phyloP scores from a whole-genome alignment of 53 echinoderm and acorn worm species.

The Hippasteria phrygiana region DNA sequence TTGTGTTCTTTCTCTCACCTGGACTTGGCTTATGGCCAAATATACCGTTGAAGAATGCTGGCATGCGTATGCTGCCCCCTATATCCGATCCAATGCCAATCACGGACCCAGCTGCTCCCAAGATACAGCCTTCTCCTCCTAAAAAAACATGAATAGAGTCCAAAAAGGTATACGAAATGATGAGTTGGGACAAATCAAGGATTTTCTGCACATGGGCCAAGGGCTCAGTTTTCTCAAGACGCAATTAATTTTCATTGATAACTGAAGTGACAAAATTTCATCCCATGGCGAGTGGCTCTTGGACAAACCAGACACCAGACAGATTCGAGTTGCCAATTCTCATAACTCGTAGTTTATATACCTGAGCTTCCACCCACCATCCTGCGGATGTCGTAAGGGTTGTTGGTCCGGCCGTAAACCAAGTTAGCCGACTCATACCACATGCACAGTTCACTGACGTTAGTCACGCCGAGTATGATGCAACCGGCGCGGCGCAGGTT shows the following conservation, averaged over 20 bases:
- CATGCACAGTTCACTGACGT: slow-evolving; percentile 97
- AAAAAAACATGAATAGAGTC: not conserved
- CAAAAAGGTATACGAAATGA: not conserved
- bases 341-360: not conserved
- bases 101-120: slow-evolving; percentile 87
- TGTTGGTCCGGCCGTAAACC: slow-evolving; percentile 91
- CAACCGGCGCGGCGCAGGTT: slow-evolving; percentile 89
- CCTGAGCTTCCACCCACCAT: slow-evolving; percentile 99
- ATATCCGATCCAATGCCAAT: slow-evolving; percentile 97
- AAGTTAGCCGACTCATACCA: slow-evolving; percentile 97
- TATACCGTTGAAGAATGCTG: slow-evolving; percentile 96
- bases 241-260: no score
- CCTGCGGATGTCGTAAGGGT: slow-evolving; percentile 91
- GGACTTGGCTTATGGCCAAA: slow-evolving; percentile 94
- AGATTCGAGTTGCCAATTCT: no score
- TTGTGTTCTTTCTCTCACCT: slow-evolving; percentile 51
- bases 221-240: no score
- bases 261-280: no score
- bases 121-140: slow-evolving; percentile 92
- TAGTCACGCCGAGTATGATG: slow-evolving; percentile 90
- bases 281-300: no score
- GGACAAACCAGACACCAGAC: no score
- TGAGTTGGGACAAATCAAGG: no score
- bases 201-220: no score
- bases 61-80: slow-evolving; percentile 99